Evolutionary conservation across 2,888 invertebrate species (phyloP), one percentile per base, ranked within the genome.

Genomic region (Sericinus montela): DNA sequence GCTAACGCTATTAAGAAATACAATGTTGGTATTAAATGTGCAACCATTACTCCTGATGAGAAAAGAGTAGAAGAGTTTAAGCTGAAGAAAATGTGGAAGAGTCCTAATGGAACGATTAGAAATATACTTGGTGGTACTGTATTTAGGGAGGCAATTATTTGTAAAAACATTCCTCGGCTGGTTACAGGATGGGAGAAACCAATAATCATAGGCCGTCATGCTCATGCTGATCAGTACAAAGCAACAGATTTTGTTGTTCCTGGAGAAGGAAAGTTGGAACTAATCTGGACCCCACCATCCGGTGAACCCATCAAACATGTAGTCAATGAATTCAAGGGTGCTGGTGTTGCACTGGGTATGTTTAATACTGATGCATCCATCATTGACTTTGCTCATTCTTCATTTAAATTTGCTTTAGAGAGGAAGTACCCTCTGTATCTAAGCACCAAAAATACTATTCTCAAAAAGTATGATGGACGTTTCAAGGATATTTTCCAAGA

Each of bases 11-110:
- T 99, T 48, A 95, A 97, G 77, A 97, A 97, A 75, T 98, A 98
- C 90, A 98, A 97, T 82, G 99, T 99, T 43, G 99, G 99, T 35
- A 97, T 99, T 59, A 99, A 99, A 82, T 99, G 99, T 87, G 99
- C 99, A 16, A 97, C 99, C 1, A 99, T 99, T 58, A 99, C 99
- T 0, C 98, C 99, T 1, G 99, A 99, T 79, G 99, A 99, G 80
- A 95, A 96, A 30, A 91, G 99, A 73, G 98, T 99, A 0, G 95
- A 96, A 81, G 96, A 96, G 78, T 95, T 96, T 72, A 94, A 95
- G 1, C 76, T 96, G 59, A 95, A 96, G 72, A 91, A 95, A 75
- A 96, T 96, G 96, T 96, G 96, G 96, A 96, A 95, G 75, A 95
- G 95, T 42, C 96, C 96, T 0, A 96, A 96, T 70, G 96, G 96